phyloP scores from a whole-genome alignment of 1,140 invertebrate species.

The Mya arenaria region DNA sequence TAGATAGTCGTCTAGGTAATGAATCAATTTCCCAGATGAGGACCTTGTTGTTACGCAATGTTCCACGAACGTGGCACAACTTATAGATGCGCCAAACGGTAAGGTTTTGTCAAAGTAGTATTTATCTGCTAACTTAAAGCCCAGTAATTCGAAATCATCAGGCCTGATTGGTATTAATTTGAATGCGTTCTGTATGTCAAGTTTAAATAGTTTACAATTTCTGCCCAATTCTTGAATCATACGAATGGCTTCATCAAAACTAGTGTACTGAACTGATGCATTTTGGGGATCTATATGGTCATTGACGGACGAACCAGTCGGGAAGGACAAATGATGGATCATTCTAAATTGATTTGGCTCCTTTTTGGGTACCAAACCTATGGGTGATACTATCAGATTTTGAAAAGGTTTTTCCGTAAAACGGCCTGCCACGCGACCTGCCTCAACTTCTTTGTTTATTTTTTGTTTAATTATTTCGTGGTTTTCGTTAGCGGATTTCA shows the following conservation, averaged over 20 bases:
- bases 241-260: conserved; percentile 34
- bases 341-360: not conserved
- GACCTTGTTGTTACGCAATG: not conserved
- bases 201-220: not conserved
- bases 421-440: conserved; percentile 1
- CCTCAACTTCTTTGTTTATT: conserved; percentile 7
- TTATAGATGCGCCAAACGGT: conserved; percentile 14
- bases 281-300: conserved; percentile 33
- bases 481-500: conserved; percentile 15
- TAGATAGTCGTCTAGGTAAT: conserved; percentile 49
- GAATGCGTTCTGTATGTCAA: not conserved
- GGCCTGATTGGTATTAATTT: conserved; percentile 2
- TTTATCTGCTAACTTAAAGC: conserved; percentile 2
- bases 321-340: conserved; percentile 17
- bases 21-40: not conserved
- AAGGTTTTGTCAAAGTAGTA: not conserved
- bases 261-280: conserved; percentile 24
- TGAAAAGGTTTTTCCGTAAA: not conserved
- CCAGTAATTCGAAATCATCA: not conserved
- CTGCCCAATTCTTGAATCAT: conserved; percentile 13
- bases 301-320: conserved; percentile 39
- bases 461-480: not conserved
- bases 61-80: conserved; percentile 23
- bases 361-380: conserved; percentile 20
- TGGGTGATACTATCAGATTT: conserved; percentile 16